A percentile compares a stretch with the other conserved stretches of the same genome.
Conservation (phyloP, 2,797 vertebrate genomes). For the Gobio occitaniae region DNA sequence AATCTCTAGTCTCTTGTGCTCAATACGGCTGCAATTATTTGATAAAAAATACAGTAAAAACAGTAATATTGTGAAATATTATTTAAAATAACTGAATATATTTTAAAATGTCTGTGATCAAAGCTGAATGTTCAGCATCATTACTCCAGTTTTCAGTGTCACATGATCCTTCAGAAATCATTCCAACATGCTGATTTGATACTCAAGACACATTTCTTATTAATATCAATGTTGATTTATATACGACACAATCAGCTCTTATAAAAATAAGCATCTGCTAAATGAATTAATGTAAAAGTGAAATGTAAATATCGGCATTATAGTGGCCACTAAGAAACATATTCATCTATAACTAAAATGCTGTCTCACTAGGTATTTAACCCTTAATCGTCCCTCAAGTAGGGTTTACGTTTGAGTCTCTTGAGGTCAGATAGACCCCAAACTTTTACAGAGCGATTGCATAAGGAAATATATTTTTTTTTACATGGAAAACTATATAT, state of each 20-base stretch:
- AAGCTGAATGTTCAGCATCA: not conserved
- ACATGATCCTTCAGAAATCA: not conserved
- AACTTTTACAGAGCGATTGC: too few species aligned
- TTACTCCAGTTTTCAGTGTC: not conserved
- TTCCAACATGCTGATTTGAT: not conserved
- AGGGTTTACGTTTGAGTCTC: too few species aligned
- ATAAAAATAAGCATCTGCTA: not conserved
- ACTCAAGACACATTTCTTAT: not conserved
- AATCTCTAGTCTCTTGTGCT: too few species aligned
- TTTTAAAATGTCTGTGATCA: not conserved
- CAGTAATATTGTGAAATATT: too few species aligned
- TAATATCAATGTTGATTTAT: not conserved
- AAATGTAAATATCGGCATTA: too few species aligned
- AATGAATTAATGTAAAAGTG: not conserved
- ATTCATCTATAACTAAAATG: not conserved
- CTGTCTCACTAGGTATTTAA: not conserved
- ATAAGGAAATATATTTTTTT: too few species aligned
- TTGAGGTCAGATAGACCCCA: too few species aligned
- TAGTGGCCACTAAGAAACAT: not conserved
- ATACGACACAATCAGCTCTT: not conserved
- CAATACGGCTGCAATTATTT: too few species aligned
- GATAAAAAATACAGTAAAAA: not conserved
- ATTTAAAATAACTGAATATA: not conserved
- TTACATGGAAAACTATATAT: too few species aligned
- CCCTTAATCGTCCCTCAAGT: too few species aligned